Evolutionary conservation across 1,140 invertebrate genomes (phyloP), one percentile per base, ranked within the genome.

Genomic region (Drosophila serrata): DNA sequence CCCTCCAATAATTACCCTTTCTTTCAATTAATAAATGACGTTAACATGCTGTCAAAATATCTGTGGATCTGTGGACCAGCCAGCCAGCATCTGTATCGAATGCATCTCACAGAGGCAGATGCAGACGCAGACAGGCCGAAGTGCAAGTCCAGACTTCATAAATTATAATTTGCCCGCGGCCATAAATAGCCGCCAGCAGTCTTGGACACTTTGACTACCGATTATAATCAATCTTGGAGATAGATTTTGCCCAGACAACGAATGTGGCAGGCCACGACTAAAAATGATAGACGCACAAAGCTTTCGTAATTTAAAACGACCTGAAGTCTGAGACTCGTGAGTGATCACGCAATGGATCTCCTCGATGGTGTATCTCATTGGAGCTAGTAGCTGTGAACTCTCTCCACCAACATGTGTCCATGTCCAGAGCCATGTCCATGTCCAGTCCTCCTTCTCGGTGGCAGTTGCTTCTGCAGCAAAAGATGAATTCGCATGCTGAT

Each of bases 211-310:
- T 91, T 72, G 87, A 91, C 87, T 91, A 91, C 87, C 87, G 87
- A 91, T 91, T 91, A 91, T 91, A 91, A 91, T 91, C 87, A 91
- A 91, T 91, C 87, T 91, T 91, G 48, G 68, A 84, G 80, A 84
- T 81, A 90, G 82, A 86, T 81, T 87, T 85, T 75, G 78, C 65
- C 75, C 63, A 76, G 64, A 77, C 70, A 67, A 64, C 75, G 82
- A 60, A 67, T 69, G 65, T 58, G 56, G 60, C 53, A 60, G 56
- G 76, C 82, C 73, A 79, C 79, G 75, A 67, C 70, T 51, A 53
- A 81, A 81, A 90, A 90, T 84, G 80, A 88, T 88, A 69, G 57
- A 67, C 76, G 63, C 35, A 58, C 79, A 55, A 72, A 87, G 84
- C 82, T 80, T 55, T 62, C 55, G 76, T 79, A 79, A 79, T 79